These are phyloP conservation scores for Erpetoichthys calabaricus DNA, from an alignment of 2,797 vertebrate species.

Conservation along the genomic window DNA sequence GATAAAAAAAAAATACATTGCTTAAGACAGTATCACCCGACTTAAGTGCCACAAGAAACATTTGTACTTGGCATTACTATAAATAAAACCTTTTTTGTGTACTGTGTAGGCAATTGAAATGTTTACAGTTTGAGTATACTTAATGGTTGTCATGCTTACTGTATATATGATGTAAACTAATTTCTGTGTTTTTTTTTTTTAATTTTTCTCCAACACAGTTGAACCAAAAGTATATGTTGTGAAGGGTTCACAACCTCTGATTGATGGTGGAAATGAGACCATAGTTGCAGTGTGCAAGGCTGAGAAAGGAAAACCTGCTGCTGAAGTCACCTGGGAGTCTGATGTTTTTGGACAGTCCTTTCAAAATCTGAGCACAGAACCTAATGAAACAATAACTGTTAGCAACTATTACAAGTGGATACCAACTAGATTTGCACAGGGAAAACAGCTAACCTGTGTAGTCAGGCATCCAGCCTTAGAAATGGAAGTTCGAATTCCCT, in stretches of 20 bases:
- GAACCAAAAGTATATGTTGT: constrained; percentile 80
- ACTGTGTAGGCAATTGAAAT: no score
- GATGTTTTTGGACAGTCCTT: constrained; percentile 65
- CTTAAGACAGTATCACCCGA: no score
- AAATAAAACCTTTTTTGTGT: no score
- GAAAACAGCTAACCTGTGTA: constrained; percentile 72
- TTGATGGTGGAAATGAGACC: constrained; percentile 70
- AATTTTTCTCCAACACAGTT: constrained; percentile 40
- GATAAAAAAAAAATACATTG: no score
- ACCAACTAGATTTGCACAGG: constrained; percentile 72
- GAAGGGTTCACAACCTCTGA: constrained; percentile 60
- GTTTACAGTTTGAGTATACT: no score
- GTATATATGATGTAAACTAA: no score
- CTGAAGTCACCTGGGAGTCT: constrained; percentile 75
- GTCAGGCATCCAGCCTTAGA: constrained; percentile 79
- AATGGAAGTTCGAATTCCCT: constrained; percentile 67
- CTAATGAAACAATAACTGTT: constrained; percentile 70
- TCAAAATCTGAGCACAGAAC: constrained; percentile 46
- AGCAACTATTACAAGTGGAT: constrained; percentile 63
- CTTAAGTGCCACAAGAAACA: no score
- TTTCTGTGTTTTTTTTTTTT: neutral
- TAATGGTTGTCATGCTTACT: no score
- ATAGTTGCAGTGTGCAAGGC: constrained; percentile 85
- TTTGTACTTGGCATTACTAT: no score
- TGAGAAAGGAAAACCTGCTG: constrained; percentile 75